A percentile compares a stretch with the other conserved stretches of the same genome.
phyloP scores from a whole-genome alignment of 2,113 vertebrate species.

The Thalassarche chlororhynchos region DNA sequence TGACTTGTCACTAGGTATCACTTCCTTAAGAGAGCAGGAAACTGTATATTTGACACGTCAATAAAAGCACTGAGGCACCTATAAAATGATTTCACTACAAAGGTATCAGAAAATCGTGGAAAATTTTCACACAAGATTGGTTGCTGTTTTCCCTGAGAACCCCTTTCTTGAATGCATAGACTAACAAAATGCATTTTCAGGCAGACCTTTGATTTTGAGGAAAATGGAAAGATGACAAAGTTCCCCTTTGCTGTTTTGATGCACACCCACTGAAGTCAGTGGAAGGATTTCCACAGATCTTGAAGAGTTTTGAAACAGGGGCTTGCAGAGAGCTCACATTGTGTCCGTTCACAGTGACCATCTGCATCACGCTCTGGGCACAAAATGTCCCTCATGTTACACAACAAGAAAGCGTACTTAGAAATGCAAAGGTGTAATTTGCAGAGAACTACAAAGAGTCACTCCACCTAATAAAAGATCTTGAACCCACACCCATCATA shows the following conservation, averaged over 20 bases:
- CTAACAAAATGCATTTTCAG: background rate
- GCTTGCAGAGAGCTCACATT: background rate
- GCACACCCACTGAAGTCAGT: background rate
- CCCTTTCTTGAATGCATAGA: background rate
- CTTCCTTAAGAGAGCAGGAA: background rate
- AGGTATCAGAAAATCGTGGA: background rate
- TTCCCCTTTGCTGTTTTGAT: background rate
- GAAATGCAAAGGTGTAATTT: background rate
- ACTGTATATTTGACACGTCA: background rate
- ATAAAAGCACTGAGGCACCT: background rate
- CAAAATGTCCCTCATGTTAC: background rate
- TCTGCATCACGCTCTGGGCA: background rate
- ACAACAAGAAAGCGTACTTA: background rate
- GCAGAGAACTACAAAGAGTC: background rate
- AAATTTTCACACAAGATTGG: background rate
- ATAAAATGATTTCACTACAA: background rate
- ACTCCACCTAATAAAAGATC: background rate
- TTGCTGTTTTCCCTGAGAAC: background rate
- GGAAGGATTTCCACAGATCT: background rate
- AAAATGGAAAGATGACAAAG: background rate
- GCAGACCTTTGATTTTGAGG: background rate
- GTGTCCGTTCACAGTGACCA: fast-evolving
- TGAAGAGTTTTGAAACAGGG: background rate
- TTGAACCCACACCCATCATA: background rate
- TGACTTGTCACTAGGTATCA: background rate